Conservation (phyloP, 2,113 vertebrate genomes). For the Triplophysa siluroides region DNA sequence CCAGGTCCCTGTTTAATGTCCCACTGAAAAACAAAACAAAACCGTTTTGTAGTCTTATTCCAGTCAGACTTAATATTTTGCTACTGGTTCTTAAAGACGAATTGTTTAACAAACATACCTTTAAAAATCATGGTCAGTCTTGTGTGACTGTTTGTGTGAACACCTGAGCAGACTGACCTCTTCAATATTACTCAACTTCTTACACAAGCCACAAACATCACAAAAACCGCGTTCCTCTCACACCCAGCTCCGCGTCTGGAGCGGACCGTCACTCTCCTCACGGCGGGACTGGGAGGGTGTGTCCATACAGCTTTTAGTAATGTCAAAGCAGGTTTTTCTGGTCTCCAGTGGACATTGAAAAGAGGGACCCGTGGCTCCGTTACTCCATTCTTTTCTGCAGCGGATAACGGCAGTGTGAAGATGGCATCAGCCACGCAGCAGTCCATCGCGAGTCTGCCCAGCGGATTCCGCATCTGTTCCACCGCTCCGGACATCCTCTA, state of each 20-base stretch:
- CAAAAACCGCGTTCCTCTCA: neutral
- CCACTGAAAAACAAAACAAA: too few species aligned
- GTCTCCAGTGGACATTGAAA: conserved; percentile 53
- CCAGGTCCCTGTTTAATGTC: too few species aligned
- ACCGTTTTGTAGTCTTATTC: too few species aligned
- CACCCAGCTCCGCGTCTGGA: neutral
- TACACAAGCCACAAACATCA: neutral
- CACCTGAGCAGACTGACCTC: neutral
- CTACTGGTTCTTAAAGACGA: neutral
- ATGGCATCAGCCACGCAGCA: conserved; percentile 72
- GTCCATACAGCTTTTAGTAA: conserved; percentile 49
- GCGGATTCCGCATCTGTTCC: conserved; percentile 68
- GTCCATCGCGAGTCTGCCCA: conserved; percentile 69
- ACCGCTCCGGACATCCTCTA: conserved; percentile 74
- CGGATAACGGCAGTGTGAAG: conserved; percentile 41
- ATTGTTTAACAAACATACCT: neutral
- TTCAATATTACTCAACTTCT: neutral
- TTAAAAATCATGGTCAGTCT: neutral
- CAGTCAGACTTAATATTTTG: neutral
- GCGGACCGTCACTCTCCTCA: neutral
- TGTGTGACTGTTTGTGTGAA: neutral
- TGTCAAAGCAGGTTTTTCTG: conserved; percentile 64
- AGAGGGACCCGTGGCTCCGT: conserved; percentile 52
- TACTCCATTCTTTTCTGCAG: conserved; percentile 47
- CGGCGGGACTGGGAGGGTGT: conserved; percentile 69